Percentiles rank a stretch among this genome's conserved stretches.
Evolutionary conservation across 2,797 vertebrate species (phyloP).

Genomic region (Craterocephalus amniculus): DNA sequence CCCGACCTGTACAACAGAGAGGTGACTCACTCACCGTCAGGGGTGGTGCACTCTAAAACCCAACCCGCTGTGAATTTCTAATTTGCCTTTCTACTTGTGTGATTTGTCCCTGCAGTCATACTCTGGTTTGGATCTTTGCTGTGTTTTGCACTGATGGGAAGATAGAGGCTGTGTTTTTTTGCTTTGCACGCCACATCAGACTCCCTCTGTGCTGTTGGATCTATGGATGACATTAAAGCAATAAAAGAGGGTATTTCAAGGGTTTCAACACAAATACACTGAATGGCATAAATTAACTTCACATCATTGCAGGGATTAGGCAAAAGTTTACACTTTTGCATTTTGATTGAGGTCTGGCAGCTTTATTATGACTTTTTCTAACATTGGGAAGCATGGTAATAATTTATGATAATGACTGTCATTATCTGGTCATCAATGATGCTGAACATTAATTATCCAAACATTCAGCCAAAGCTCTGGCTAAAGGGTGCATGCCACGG

Average conservation of each 20-base stretch:
- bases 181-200: slow-evolving; percentile 62
- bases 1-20: slow-evolving; percentile 63
- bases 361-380: slow-evolving; percentile 13
- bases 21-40: slow-evolving; percentile 70
- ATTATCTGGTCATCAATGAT: slow-evolving; percentile 23
- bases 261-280: slow-evolving; percentile 60
- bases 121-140: slow-evolving; percentile 49
- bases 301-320: slow-evolving; percentile 26
- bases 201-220: slow-evolving; percentile 67
- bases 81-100: slow-evolving; percentile 72
- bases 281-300: slow-evolving; percentile 46
- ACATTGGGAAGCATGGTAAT: slow-evolving; percentile 4
- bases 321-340: slow-evolving; percentile 41
- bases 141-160: slow-evolving; percentile 56
- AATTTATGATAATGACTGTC: slow-evolving; percentile 14
- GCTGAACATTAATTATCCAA: slow-evolving; percentile 12
- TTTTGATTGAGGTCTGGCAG: slow-evolving; percentile 30
- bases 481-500: not conserved
- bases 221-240: slow-evolving; percentile 58
- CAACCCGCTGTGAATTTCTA: slow-evolving; percentile 70
- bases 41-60: slow-evolving; percentile 64
- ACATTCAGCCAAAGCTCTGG: slow-evolving; percentile 19
- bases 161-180: slow-evolving; percentile 59
- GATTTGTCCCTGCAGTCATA: slow-evolving; percentile 60
- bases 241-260: slow-evolving; percentile 78